phyloP scores from a whole-genome alignment of 2,888 invertebrate species.

The Epistrophe grossulariae region DNA sequence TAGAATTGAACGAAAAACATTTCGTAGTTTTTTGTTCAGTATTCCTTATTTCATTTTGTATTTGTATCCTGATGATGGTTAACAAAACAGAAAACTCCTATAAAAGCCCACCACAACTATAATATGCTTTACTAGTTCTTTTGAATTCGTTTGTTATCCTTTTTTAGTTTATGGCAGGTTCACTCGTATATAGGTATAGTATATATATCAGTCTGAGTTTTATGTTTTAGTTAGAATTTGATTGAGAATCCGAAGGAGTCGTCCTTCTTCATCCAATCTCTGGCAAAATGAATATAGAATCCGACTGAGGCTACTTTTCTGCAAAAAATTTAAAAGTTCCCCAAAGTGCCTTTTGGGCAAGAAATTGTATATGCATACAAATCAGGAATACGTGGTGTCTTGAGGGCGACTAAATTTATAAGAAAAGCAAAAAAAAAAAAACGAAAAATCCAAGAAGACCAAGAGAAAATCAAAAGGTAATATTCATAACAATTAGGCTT shows the following conservation, averaged over 20 bases:
- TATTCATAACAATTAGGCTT: conserved; percentile 67
- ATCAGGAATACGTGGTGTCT: conserved; percentile 56
- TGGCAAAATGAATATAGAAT: neutral
- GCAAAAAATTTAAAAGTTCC: conserved; percentile 55
- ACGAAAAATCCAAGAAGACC: conserved; percentile 17
- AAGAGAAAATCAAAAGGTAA: conserved; percentile 52
- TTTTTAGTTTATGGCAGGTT: conserved; percentile 7
- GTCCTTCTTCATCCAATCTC: neutral
- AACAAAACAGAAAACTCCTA: conserved; percentile 49
- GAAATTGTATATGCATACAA: conserved; percentile 61
- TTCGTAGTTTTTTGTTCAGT: conserved; percentile 47
- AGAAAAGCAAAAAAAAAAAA: conserved; percentile 3
- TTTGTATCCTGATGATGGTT: neutral
- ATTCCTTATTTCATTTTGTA: conserved; percentile 41
- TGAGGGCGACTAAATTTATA: conserved; percentile 53
- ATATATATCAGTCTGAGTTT: neutral
- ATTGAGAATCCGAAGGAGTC: conserved; percentile 46
- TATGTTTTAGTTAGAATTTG: conserved; percentile 52
- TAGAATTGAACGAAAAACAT: neutral
- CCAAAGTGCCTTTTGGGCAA: conserved; percentile 27
- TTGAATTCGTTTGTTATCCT: conserved; percentile 64
- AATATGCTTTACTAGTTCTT: conserved; percentile 35
- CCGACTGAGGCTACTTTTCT: conserved; percentile 40
- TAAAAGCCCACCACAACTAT: conserved; percentile 22
- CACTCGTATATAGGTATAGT: neutral